Conservation (phyloP, 2,888 invertebrate species). For the Troglohyphantes excavatus region DNA sequence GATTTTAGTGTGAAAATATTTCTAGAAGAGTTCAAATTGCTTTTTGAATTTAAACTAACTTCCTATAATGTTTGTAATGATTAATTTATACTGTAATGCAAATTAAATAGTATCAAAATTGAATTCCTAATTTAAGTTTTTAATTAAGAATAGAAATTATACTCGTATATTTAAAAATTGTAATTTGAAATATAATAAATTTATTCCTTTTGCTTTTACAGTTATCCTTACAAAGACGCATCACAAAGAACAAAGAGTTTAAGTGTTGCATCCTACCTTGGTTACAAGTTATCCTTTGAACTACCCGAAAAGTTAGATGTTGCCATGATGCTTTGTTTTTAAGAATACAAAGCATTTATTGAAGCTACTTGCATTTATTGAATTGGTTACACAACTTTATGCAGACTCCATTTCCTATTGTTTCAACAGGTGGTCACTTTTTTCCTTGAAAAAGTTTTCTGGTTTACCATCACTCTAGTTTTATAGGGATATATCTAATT, state of each 20-base stretch:
- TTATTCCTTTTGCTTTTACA: background rate
- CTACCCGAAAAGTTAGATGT: background rate
- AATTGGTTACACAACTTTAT: background rate
- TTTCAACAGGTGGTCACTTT: background rate
- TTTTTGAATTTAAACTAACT: no score
- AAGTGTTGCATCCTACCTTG: slow-evolving; percentile 1
- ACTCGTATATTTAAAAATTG: no score
- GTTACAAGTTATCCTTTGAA: background rate
- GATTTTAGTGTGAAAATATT: no score
- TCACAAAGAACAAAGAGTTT: slow-evolving; percentile 11
- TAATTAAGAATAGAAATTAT: no score
- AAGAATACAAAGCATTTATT: background rate
- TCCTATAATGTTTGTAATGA: no score
- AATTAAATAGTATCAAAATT: no score
- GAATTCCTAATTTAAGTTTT: no score
- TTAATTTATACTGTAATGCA: no score
- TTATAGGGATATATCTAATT: background rate
- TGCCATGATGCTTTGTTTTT: background rate
- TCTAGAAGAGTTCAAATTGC: no score
- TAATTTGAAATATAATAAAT: background rate
- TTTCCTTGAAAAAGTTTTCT: background rate
- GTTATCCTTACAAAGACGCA: slow-evolving; percentile 15
- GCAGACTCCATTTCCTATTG: background rate
- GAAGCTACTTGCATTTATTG: slow-evolving; percentile 7
- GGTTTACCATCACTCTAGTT: background rate